Conservation (phyloP, 2,888 invertebrate genomes). For the Sarcophaga caerulescens region DNA sequence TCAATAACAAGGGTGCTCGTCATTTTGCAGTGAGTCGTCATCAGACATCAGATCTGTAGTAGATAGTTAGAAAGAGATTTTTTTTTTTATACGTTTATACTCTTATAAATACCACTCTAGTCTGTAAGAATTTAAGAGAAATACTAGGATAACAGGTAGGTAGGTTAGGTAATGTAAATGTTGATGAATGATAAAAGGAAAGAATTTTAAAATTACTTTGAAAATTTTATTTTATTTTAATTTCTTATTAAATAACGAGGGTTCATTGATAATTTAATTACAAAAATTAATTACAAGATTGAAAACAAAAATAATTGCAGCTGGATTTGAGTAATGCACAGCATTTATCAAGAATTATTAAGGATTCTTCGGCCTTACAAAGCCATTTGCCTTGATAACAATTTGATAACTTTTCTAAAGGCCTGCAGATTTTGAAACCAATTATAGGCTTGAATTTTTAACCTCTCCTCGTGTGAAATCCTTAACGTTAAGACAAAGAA, state of each 20-base stretch:
- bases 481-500: too few species aligned
- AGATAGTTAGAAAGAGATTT: neutral
- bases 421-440: too few species aligned
- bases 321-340: too few species aligned
- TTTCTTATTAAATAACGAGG: neutral
- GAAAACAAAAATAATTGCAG: too few species aligned
- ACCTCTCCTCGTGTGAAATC: too few species aligned
- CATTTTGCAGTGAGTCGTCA: neutral
- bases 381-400: too few species aligned
- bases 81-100: neutral
- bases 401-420: too few species aligned
- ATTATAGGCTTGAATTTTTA: too few species aligned
- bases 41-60: neutral
- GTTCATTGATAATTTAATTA: too few species aligned
- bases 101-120: neutral
- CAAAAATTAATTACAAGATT: too few species aligned
- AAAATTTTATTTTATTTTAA: neutral
- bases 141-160: neutral
- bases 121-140: neutral
- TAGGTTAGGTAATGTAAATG: neutral
- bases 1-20: conserved; percentile 35
- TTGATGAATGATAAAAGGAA: neutral
- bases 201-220: neutral
- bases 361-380: too few species aligned
- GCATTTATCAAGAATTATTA: too few species aligned